Percentiles rank a stretch among this genome's conserved stretches.
Conservation (phyloP, 2,797 vertebrate species). For the Cuculus canorus region DNA sequence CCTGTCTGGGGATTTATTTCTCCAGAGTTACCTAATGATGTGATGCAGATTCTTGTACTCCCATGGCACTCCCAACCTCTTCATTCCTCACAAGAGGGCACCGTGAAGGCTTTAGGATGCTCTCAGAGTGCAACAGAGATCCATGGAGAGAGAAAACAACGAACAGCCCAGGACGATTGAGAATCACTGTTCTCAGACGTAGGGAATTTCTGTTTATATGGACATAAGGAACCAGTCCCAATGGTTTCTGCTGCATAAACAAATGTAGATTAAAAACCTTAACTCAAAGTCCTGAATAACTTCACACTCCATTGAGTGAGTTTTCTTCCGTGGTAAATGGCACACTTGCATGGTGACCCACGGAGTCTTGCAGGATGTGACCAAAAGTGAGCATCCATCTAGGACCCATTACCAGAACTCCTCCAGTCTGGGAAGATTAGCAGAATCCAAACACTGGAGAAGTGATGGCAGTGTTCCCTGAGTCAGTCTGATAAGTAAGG, state of each 20-base stretch:
- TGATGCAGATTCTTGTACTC: constrained; percentile 69
- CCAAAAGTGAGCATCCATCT: not conserved
- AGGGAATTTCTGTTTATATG: not conserved
- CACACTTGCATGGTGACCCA: not conserved
- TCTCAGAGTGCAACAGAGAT: not conserved
- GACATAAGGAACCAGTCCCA: not conserved
- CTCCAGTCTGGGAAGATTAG: not conserved
- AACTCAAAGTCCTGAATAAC: fast-evolving
- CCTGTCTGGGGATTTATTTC: constrained; percentile 87
- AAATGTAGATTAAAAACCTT: not conserved
- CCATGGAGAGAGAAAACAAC: not conserved
- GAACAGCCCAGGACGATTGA: not conserved
- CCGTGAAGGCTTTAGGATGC: constrained; percentile 3
- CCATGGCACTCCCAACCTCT: constrained; percentile 41
- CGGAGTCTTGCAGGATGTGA: not conserved
- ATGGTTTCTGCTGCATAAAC: not conserved
- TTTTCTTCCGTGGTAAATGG: not conserved
- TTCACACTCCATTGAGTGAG: not conserved
- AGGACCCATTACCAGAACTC: not conserved
- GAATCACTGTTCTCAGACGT: not conserved
- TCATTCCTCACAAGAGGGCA: constrained; percentile 24
- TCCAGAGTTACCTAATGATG: constrained; percentile 83
- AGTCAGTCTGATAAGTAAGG: not conserved
- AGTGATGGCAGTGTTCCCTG: not conserved
- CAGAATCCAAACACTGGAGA: not conserved